A percentile compares a stretch with the other conserved stretches of the same genome.
These are phyloP conservation scores for Tamandua tetradactyla DNA, from an alignment of 2,797 vertebrate species.

Conservation along the genomic window DNA sequence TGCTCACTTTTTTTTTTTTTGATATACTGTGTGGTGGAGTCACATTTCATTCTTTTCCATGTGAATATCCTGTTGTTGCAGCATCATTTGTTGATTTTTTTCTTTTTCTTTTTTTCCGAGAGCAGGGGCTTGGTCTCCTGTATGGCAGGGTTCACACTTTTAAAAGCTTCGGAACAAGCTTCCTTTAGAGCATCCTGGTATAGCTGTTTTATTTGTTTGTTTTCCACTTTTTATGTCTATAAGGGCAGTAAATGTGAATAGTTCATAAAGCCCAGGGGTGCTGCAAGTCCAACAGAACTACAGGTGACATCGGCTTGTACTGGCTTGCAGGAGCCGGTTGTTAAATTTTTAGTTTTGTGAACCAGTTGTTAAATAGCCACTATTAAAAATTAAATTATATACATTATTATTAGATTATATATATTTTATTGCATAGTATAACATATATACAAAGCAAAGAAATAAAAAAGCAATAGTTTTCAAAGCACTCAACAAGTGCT, in stretches of 20 bases:
- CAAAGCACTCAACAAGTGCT: too few species aligned
- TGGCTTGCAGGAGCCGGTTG: neutral
- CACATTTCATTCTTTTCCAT: too few species aligned
- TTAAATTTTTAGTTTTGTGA: neutral
- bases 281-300: rapidly evolving
- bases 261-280: neutral
- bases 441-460: too few species aligned
- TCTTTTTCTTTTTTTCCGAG: too few species aligned
- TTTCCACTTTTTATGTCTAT: neutral
- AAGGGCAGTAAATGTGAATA: neutral
- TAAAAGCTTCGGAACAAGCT: neutral
- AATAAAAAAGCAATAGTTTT: too few species aligned
- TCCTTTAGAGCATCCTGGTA: neutral
- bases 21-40: too few species aligned
- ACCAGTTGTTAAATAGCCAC: neutral
- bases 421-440: too few species aligned
- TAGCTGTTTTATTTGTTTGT: neutral
- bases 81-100: too few species aligned
- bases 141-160: too few species aligned
- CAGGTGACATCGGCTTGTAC: rapidly evolving
- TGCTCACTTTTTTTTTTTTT: neutral
- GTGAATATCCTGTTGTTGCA: too few species aligned
- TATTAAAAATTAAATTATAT: conserved; percentile 44
- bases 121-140: too few species aligned
- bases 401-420: conserved; percentile 53